Evolutionary conservation across 2,888 invertebrate genomes (phyloP).

Genomic region (Drosophila suboccidentalis): DNA sequence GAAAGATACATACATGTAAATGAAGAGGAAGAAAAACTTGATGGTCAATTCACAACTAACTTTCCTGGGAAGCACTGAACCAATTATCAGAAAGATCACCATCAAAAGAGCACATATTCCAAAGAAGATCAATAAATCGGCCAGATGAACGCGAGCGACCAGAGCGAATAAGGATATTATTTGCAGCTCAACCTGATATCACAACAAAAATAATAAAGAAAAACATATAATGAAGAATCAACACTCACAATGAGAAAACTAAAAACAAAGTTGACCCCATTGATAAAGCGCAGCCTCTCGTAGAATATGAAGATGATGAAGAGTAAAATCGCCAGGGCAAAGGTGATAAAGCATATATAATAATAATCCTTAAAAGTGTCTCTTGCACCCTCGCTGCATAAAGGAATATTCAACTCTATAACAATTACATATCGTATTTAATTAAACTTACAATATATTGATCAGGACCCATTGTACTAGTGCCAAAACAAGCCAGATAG

Average conservation of each 20-base stretch:
- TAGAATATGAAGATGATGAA: slow-evolving; percentile 51
- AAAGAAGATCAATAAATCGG: slow-evolving; percentile 46
- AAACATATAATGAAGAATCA: neutral
- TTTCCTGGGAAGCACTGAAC: slow-evolving; percentile 31
- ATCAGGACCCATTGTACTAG: slow-evolving; percentile 48
- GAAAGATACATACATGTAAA: neutral
- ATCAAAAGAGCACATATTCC: slow-evolving; percentile 15
- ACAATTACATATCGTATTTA: neutral
- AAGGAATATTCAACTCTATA: neutral
- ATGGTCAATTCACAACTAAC: slow-evolving; percentile 16
- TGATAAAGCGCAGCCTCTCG: slow-evolving; percentile 45
- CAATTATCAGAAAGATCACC: slow-evolving; percentile 37
- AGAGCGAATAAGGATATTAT: slow-evolving; percentile 50
- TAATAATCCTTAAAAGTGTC: slow-evolving; percentile 5
- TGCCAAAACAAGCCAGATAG: slow-evolving; percentile 46
- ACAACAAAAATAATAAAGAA: too few relatives aligned
- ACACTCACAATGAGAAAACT: slow-evolving; percentile 59
- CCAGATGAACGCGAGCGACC: slow-evolving; percentile 17
- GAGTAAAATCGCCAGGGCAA: slow-evolving; percentile 23
- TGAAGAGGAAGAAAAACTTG: too few relatives aligned
- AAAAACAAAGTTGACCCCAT: slow-evolving; percentile 17
- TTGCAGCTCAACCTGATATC: slow-evolving; percentile 58
- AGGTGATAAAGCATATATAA: slow-evolving; percentile 37
- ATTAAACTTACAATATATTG: slow-evolving; percentile 36
- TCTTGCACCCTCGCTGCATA: slow-evolving; percentile 15